Evolutionary conservation across 1,140 invertebrate genomes (phyloP), one percentile per base, ranked within the genome.

Genomic region (Drosophila murphyi): DNA sequence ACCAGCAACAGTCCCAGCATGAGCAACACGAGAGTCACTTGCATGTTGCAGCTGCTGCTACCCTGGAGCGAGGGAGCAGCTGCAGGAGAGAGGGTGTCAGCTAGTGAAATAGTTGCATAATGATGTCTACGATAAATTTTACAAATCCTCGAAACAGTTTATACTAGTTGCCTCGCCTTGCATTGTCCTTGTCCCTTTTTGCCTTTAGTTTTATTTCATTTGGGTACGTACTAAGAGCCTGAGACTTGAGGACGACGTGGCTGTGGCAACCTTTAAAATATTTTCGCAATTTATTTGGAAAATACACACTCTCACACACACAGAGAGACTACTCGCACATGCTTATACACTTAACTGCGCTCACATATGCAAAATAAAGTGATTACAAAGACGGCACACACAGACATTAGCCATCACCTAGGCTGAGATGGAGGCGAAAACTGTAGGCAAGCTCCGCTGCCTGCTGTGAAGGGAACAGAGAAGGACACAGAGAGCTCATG

Each of bases 281-380:
- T 86, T 86, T 86, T 87, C 64, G 82, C 78, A 87, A 86, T 86
- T 87, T 86, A 82, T 79, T 79, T 82, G 70, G 71, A 63, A 34
- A 41, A 31, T 29, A 59, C 54, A 50, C 61, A 62, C 62, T 50
- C 50, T 4, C 62, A 50, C 45, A 50, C 51, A 65, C 52, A 74
- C 45, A 61, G n/a, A 48, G 35, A 29, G 7, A 32, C 29, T 12
- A 39, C 34, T 35, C 60, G 8, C 37, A 77, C 57, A 67, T 56
- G 50, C 63, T 78, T 68, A 61, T 78, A 81, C 78, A 78, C 78
- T 86, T 82, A 78, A 60, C 82, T 76, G 65, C 60, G 75, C 76
- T 87, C 82, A 76, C 82, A 86, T 86, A 86, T 86, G 78, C 82
- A 82, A 87, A 86, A 87, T 86, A 86, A 86, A 86, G 82, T 86